Conservation (phyloP, 2,797 vertebrate species). For the Argyrosomus regius region DNA sequence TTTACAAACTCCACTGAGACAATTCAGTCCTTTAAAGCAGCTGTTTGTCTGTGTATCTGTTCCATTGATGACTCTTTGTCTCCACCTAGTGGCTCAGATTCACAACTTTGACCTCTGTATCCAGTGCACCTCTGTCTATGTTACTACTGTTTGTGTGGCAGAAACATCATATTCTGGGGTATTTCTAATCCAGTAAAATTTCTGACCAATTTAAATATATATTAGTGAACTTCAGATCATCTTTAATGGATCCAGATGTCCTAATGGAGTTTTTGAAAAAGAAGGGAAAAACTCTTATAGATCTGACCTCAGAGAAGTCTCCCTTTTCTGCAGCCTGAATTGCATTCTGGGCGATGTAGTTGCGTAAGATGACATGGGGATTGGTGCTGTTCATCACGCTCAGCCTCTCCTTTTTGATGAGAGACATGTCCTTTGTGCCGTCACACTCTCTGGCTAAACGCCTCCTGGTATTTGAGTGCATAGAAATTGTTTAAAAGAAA, state of each 20-base stretch:
- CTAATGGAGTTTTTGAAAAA: not conserved
- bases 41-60: not conserved
- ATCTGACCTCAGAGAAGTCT: constrained; percentile 89
- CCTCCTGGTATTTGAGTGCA: constrained; percentile 69
- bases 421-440: constrained; percentile 25
- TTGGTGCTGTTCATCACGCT: constrained; percentile 87
- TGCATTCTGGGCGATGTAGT: constrained; percentile 93
- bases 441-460: constrained; percentile 86
- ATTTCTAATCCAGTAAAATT: too few relatives aligned
- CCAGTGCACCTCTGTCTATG: too few relatives aligned
- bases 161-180: too few relatives aligned
- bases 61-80: not conserved
- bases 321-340: constrained; percentile 90
- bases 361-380: constrained; percentile 89
- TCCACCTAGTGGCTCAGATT: not conserved
- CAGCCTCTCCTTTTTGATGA: constrained; percentile 77
- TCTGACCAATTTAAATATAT: not conserved
- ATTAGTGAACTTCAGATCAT: not conserved
- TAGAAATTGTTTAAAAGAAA: not conserved
- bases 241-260: not conserved
- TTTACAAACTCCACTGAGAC: not conserved
- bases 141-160: too few relatives aligned
- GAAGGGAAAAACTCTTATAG: not conserved
- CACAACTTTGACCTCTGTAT: not conserved
- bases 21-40: not conserved